These are phyloP conservation scores for Psephotus haematonotus DNA, from an alignment of 2,113 vertebrate genomes.

Conservation along the genomic window DNA sequence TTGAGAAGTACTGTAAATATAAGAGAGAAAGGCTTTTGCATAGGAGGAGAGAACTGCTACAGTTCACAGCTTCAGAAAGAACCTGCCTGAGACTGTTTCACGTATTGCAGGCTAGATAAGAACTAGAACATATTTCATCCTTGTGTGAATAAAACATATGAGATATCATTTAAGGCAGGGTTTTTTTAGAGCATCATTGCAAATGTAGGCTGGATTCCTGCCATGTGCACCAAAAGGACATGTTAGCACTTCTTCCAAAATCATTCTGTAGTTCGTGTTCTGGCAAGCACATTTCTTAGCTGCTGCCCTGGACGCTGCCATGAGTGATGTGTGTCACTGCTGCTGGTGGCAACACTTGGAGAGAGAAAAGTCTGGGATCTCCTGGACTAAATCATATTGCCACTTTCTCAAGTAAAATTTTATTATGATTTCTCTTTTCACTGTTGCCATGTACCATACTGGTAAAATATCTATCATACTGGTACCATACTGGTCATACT, in stretches of 20 bases:
- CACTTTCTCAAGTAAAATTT: neutral
- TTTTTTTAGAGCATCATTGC: neutral
- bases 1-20: neutral
- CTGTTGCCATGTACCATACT: neutral
- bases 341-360: accelerated
- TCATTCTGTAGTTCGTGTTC: neutral
- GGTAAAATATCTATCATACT: neutral
- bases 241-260: neutral
- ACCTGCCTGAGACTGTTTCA: neutral
- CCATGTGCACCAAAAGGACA: neutral
- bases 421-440: neutral
- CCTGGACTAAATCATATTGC: accelerated
- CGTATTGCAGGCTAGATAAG: neutral
- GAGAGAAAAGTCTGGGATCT: neutral
- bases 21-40: neutral
- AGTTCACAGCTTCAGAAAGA: neutral
- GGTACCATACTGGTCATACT: neutral
- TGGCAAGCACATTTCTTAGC: neutral
- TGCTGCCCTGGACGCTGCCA: neutral
- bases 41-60: neutral
- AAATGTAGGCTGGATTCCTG: neutral
- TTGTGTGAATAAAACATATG: neutral
- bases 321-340: accelerated
- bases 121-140: neutral
- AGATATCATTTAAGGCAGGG: neutral